Evolutionary conservation across 2,113 vertebrate species (phyloP).

Genomic region (Rousettus leschenaultii): DNA sequence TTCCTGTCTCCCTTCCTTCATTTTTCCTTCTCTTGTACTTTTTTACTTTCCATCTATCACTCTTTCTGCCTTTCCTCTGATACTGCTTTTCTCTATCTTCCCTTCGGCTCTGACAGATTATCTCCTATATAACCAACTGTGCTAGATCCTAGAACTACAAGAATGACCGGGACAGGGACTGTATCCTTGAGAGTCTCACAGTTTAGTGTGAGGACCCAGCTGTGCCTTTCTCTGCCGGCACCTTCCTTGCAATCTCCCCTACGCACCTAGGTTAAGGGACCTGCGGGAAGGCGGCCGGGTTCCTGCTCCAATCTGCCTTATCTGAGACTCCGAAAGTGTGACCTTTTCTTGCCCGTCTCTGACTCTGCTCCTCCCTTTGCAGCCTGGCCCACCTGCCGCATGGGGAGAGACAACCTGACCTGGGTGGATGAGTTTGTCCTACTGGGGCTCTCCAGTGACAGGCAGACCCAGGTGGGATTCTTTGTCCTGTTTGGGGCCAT

Average conservation of each 20-base stretch:
- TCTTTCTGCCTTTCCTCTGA: neutral
- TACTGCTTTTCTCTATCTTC: neutral
- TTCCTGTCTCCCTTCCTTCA: neutral
- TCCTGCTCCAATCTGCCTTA: neutral
- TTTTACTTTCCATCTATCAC: neutral
- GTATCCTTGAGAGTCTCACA: neutral
- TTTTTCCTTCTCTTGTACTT: neutral
- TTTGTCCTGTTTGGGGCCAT: slow-evolving; percentile 59
- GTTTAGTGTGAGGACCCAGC: neutral
- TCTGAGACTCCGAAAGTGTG: neutral
- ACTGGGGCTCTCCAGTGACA: slow-evolving; percentile 59
- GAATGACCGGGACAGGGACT: neutral
- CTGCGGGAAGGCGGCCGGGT: neutral
- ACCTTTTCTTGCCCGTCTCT: neutral
- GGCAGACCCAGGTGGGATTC: slow-evolving; percentile 41
- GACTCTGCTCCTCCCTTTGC: too few relatives aligned
- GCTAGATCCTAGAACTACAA: neutral
- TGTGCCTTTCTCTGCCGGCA: neutral
- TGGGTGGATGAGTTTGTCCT: slow-evolving; percentile 70
- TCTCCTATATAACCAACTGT: too few relatives aligned
- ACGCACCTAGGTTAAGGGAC: neutral
- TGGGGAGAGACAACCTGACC: slow-evolving; percentile 29
- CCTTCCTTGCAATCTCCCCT: neutral
- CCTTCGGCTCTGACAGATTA: neutral
- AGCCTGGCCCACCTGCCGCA: neutral